Evolutionary conservation across 2,888 invertebrate species (phyloP).

Genomic region (Brachypterus glaber): DNA sequence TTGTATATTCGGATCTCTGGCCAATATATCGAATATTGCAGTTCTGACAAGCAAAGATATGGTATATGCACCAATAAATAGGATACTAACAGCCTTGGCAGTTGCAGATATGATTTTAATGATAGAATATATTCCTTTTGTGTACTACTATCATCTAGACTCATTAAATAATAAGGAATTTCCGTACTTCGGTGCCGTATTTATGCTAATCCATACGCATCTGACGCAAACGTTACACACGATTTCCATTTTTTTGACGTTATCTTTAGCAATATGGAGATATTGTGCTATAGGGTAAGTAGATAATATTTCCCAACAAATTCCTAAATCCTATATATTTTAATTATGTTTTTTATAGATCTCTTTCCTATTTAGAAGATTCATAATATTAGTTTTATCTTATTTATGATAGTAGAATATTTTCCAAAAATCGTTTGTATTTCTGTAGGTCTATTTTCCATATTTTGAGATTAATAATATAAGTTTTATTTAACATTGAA

Average conservation of each 20-base stretch:
- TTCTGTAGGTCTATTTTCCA: no score
- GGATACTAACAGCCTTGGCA: conserved; percentile 75
- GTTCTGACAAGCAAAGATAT: conserved; percentile 76
- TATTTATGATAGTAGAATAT: no score
- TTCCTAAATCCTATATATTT: no score
- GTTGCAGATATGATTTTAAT: conserved; percentile 85
- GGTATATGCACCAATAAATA: conserved; percentile 75
- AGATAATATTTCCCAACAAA: no score
- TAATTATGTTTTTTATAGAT: no score
- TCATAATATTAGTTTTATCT: no score
- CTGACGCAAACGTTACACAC: conserved; percentile 74
- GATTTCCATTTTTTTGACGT: conserved; percentile 71
- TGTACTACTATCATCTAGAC: conserved; percentile 54
- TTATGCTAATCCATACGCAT: conserved; percentile 70
- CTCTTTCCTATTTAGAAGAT: no score
- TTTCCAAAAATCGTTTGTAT: no score
- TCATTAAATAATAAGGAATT: conserved; percentile 54
- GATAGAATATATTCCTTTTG: conserved; percentile 74
- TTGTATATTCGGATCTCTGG: conserved; percentile 77
- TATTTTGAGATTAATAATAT: no score
- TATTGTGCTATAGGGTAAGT: conserved; percentile 74
- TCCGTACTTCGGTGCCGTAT: conserved; percentile 64
- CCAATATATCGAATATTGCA: conserved; percentile 78
- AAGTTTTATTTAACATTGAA: no score
- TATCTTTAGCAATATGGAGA: conserved; percentile 77